Base-by-base conservation (phyloP, 2,797 vertebrate species). In the Lepus oiostolus region DNA sequence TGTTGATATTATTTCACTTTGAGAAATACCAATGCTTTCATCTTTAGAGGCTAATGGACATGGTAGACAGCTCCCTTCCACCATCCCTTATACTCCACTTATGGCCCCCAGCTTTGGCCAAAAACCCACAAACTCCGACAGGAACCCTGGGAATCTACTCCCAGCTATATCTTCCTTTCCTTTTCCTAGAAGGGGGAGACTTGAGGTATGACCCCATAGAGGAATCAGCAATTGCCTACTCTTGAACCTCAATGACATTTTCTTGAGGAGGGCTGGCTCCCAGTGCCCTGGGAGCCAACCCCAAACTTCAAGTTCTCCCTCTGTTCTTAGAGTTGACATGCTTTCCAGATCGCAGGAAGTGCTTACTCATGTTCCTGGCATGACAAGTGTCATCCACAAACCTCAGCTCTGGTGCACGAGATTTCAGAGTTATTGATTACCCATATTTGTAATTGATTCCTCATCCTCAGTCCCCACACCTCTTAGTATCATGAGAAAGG, bases 381-480 rank as follows among this genome's bases (percentile, higher is more conserved):
- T 47, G 52, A 24, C 22, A 26, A 11, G 47, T 7, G n/a, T 71
- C n/a, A 84, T 0, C 14, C 58, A 68, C 28, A 42, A 7, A 6
- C 10, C 35, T 76, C 28, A 85, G 68, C n/a, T 30, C 0, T 16
- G 21, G 54, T 26, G 8, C 3, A 19, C 0, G 14, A 32, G 76
- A 47, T 47, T 3, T 87, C 50, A 74, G 67, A 42, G 7, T n/a
- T 88, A 82, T 2, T 28, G 60, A 85, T 1, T 21, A n/a, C 84
- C 19, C 52, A 35, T 13, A 19, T 28, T 30, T 67, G 16, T 65
- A 77, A 28, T 1, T 47, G 63, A 70, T 1, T 63, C 7, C n/a
- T 84, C 47, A 9, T 63, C 42, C 47, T 26, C 1, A 32, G 13
- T 26, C 1, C 7, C 5, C 2, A 2, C 1, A 1, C 14, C 9